Conservation (phyloP, 2,888 invertebrate species). For the Exocentrus adspersus region DNA sequence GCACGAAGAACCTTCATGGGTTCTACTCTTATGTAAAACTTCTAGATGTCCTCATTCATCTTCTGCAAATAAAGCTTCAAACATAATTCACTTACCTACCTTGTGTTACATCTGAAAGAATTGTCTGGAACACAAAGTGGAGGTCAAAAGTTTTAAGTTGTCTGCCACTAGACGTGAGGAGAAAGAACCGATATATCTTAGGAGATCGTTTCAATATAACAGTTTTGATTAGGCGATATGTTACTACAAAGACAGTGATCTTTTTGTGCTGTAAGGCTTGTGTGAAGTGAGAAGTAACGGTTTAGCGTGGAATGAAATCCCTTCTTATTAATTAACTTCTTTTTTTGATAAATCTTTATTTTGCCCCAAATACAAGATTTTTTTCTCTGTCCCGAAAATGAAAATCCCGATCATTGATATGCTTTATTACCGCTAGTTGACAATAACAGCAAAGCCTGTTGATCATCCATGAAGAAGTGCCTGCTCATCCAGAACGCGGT, state of each 20-base stretch:
- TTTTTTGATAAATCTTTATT: too few species aligned
- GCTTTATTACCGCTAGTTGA: not conserved
- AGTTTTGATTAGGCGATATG: constrained; percentile 1
- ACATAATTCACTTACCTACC: not conserved
- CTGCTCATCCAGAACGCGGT: constrained; percentile 14
- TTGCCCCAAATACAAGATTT: too few species aligned
- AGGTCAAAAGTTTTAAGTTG: not conserved
- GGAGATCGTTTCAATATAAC: not conserved
- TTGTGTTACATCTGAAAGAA: not conserved
- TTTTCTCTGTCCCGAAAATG: too few species aligned
- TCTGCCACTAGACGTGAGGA: not conserved
- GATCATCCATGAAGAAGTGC: constrained; percentile 15
- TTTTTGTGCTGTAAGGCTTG: not conserved
- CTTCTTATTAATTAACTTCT: not conserved
- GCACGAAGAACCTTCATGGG: too few species aligned
- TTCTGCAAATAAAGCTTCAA: too few species aligned
- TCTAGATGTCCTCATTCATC: too few species aligned
- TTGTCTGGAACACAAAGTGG: not conserved
- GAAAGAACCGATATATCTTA: not conserved
- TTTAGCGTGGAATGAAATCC: not conserved
- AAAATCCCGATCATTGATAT: too few species aligned
- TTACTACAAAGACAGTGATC: not conserved
- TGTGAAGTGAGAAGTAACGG: not conserved
- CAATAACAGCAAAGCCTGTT: constrained; percentile 8
- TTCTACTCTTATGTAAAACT: too few species aligned